Evolutionary conservation across 64 coral and sea anemone genomes (phyloP).

Genomic region (Platygyra sinensis): DNA sequence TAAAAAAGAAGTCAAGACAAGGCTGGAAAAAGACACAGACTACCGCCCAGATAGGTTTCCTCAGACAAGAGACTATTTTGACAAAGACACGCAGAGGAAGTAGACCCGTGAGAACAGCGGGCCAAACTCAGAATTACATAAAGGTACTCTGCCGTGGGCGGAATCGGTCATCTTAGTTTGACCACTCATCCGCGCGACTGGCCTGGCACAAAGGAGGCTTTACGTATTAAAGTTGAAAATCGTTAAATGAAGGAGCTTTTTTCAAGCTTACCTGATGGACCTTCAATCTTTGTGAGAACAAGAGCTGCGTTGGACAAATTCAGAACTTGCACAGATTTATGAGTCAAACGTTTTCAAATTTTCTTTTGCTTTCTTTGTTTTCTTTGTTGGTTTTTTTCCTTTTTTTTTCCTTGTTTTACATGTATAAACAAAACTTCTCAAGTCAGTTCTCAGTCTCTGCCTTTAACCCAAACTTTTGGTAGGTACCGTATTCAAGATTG

Average conservation of each 20-base stretch:
- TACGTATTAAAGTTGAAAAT: slow-evolving; percentile 1
- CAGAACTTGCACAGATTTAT: not conserved
- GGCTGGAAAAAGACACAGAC: slow-evolving; percentile 42
- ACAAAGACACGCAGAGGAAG: slow-evolving; percentile 18
- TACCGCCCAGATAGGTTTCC: slow-evolving; percentile 46
- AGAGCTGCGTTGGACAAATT: not conserved
- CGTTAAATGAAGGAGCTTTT: slow-evolving; percentile 29
- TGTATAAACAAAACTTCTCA: too few relatives aligned
- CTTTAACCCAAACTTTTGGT: too few relatives aligned
- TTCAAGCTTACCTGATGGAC: slow-evolving; percentile 21
- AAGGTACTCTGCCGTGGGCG: not conserved
- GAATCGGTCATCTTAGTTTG: slow-evolving; percentile 5
- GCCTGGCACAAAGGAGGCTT: not conserved
- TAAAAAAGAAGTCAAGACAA: slow-evolving; percentile 48
- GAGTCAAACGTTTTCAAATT: slow-evolving; percentile 1
- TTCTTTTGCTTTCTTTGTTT: not conserved
- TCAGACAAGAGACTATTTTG: slow-evolving; percentile 56
- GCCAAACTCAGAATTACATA: not conserved
- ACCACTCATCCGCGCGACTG: not conserved
- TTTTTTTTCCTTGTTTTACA: not conserved
- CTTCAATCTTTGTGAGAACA: not conserved
- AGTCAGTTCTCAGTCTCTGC: too few relatives aligned
- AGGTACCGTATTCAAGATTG: too few relatives aligned
- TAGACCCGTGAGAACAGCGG: not conserved
- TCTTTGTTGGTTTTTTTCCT: not conserved